Evolutionary conservation across 2,113 vertebrate genomes (phyloP).

Genomic region (Verasper variegatus): DNA sequence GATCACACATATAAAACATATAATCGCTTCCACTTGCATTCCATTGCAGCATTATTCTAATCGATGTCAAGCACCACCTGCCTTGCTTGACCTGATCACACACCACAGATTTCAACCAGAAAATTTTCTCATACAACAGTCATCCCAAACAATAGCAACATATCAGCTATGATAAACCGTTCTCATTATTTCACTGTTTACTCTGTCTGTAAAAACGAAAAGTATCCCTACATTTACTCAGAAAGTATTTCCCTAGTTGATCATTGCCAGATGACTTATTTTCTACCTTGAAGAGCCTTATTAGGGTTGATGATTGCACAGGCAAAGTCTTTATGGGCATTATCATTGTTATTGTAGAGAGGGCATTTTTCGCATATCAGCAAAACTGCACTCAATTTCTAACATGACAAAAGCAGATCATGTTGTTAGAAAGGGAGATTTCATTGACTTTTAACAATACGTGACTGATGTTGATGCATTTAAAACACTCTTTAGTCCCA

Average conservation of each 20-base stretch:
- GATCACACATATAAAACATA: background rate
- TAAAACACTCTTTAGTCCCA: background rate
- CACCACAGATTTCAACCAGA: background rate
- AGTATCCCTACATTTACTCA: background rate
- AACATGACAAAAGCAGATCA: background rate
- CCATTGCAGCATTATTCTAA: background rate
- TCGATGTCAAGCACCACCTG: background rate
- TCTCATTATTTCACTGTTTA: background rate
- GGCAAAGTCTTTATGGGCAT: background rate
- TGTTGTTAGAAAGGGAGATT: background rate
- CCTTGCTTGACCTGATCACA: background rate
- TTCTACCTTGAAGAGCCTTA: background rate
- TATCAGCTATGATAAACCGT: background rate
- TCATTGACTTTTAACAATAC: slow-evolving; percentile 1
- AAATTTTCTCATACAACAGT: background rate
- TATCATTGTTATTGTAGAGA: slow-evolving; percentile 10
- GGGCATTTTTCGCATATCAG: slow-evolving; percentile 11
- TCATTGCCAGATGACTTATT: slow-evolving; percentile 10
- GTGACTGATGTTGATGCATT: slow-evolving; percentile 21
- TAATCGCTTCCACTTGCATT: background rate
- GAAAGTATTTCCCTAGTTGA: background rate
- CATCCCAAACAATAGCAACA: background rate
- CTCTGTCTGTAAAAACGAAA: background rate
- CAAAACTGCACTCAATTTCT: slow-evolving; percentile 16
- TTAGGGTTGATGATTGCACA: slow-evolving; percentile 22